Conservation (phyloP, 1,140 invertebrate genomes). For the Cotesia typhae region DNA sequence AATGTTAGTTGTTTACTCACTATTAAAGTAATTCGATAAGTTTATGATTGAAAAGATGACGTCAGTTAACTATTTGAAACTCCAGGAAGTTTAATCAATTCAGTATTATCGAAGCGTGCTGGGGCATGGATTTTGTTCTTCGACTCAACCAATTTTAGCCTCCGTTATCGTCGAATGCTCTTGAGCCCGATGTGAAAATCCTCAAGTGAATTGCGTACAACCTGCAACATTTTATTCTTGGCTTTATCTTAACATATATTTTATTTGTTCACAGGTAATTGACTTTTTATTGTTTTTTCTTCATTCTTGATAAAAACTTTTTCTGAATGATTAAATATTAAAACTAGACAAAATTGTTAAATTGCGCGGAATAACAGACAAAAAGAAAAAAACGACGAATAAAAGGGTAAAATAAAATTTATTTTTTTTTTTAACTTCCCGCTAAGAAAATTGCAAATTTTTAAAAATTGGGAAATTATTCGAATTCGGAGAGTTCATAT, state of each 20-base stretch:
- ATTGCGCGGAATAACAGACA: too few relatives aligned
- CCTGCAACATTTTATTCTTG: conserved; percentile 1
- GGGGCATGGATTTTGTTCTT: conserved; percentile 20
- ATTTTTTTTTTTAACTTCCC: too few relatives aligned
- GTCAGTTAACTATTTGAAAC: conserved; percentile 12
- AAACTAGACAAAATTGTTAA: too few relatives aligned
- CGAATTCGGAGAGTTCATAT: too few relatives aligned
- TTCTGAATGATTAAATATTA: not conserved
- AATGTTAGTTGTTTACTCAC: not conserved
- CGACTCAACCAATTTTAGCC: conserved; percentile 21
- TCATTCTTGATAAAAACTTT: not conserved
- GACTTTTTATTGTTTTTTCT: not conserved
- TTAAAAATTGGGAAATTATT: too few relatives aligned
- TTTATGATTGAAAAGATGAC: not conserved
- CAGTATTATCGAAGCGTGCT: not conserved
- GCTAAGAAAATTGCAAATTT: too few relatives aligned
- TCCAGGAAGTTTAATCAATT: conserved; percentile 5
- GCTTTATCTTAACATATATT: conserved; percentile 5
- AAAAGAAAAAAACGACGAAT: too few relatives aligned
- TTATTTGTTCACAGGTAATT: not conserved
- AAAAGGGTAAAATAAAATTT: too few relatives aligned
- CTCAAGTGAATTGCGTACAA: conserved; percentile 25
- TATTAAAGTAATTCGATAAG: not conserved
- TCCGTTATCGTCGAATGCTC: conserved; percentile 16
- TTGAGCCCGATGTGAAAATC: conserved; percentile 16